phyloP scores from a whole-genome alignment of 2,797 vertebrate species.

The Manis javanica region DNA sequence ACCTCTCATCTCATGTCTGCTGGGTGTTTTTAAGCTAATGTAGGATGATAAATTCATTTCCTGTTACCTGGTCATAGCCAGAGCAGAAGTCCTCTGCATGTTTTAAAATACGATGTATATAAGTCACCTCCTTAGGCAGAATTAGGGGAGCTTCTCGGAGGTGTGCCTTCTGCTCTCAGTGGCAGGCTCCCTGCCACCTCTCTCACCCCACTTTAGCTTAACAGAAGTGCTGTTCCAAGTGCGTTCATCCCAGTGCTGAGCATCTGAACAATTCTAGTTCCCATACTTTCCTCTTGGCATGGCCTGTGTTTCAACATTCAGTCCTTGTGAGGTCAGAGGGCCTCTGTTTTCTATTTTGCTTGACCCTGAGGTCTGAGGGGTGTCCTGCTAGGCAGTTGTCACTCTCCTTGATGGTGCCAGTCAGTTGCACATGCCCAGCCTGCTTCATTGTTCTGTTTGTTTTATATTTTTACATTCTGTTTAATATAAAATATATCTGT shows the following conservation, averaged over 20 bases:
- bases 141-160: neutral
- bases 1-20: neutral
- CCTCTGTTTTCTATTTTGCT: neutral
- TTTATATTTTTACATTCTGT: neutral
- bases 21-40: neutral
- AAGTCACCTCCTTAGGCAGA: no score
- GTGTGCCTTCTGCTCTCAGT: neutral
- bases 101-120: neutral
- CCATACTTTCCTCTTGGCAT: neutral
- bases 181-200: neutral
- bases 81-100: neutral
- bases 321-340: neutral
- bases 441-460: neutral
- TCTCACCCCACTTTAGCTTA: neutral
- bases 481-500: neutral
- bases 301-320: neutral
- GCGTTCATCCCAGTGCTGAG: fast-evolving
- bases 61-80: neutral
- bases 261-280: no score
- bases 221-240: no score
- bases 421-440: neutral
- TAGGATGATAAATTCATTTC: neutral
- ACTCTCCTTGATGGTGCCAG: neutral
- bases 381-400: neutral
- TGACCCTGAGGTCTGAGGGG: neutral